phyloP scores from a whole-genome alignment of 1,140 invertebrate genomes.

The Cherax quadricarinatus region DNA sequence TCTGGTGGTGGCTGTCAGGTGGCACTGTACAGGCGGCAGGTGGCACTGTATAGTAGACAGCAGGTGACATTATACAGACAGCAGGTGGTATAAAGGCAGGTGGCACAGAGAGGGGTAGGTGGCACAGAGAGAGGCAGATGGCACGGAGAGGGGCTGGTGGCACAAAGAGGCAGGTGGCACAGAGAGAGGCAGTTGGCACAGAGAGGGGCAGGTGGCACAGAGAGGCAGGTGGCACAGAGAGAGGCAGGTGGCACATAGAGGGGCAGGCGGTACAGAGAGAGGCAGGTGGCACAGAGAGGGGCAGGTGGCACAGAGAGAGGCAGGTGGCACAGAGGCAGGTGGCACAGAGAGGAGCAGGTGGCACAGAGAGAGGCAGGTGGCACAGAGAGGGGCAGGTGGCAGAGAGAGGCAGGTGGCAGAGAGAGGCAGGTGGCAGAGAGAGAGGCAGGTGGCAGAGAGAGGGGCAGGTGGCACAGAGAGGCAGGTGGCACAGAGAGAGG shows the following conservation, averaged over 20 bases:
- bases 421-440: constrained; percentile 28
- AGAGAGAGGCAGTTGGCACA: background rate
- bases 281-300: constrained; percentile 26
- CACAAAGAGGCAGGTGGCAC: background rate
- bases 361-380: constrained; percentile 38
- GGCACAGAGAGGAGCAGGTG: constrained; percentile 31
- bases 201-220: no score
- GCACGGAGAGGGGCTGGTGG: background rate
- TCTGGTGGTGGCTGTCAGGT: no score
- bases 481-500: constrained; percentile 26
- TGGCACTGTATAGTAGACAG: no score
- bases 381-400: constrained; percentile 24
- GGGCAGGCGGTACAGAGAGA: no score
- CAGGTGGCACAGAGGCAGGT: no score
- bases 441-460: constrained; percentile 34
- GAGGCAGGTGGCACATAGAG: constrained; percentile 34
- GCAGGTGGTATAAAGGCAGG: no score
- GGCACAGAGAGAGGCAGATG: constrained; percentile 26
- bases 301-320: no score
- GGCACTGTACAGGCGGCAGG: no score
- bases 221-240: constrained; percentile 30
- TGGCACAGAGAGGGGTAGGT: background rate
- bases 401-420: no score
- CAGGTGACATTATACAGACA: no score
- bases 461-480: no score